Conservation (phyloP, 2,888 invertebrate genomes). For the Frankliniella fusca region DNA sequence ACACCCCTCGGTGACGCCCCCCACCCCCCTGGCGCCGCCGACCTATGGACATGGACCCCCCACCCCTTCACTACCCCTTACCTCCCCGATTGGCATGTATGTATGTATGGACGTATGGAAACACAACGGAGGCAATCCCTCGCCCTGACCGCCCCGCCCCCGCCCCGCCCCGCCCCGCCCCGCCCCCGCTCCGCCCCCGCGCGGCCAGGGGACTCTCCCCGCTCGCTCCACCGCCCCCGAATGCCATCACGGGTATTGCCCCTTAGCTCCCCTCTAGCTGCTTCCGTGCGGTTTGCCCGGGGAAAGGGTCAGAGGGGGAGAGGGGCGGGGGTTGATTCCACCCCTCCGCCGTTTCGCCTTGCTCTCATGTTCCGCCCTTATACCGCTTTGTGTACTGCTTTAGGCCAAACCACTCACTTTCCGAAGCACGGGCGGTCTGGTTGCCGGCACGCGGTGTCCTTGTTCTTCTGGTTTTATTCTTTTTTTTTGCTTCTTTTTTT, state of each 20-base stretch:
- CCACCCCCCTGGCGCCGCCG: background rate
- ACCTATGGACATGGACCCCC: background rate
- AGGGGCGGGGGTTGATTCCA: background rate
- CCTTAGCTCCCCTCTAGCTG: background rate
- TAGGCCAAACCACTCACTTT: background rate
- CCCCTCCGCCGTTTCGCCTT: background rate
- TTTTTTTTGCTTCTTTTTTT: too few relatives aligned
- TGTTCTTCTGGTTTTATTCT: background rate
- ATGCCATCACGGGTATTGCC: background rate
- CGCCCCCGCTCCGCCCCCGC: too few relatives aligned
- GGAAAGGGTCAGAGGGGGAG: background rate
- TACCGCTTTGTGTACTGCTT: background rate
- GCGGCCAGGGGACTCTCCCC: too few relatives aligned
- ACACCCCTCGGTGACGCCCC: background rate
- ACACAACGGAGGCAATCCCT: background rate
- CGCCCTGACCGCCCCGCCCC: background rate
- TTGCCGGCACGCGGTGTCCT: too few relatives aligned
- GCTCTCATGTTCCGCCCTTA: background rate
- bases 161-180: too few relatives aligned
- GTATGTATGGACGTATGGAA: background rate
- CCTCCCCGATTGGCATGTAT: background rate
- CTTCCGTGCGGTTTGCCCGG: background rate
- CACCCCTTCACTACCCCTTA: background rate
- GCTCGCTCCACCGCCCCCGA: too few relatives aligned
- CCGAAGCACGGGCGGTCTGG: background rate